These are phyloP conservation scores for Oenanthe melanoleuca DNA, from an alignment of 2,113 vertebrate species.

Conservation along the genomic window DNA sequence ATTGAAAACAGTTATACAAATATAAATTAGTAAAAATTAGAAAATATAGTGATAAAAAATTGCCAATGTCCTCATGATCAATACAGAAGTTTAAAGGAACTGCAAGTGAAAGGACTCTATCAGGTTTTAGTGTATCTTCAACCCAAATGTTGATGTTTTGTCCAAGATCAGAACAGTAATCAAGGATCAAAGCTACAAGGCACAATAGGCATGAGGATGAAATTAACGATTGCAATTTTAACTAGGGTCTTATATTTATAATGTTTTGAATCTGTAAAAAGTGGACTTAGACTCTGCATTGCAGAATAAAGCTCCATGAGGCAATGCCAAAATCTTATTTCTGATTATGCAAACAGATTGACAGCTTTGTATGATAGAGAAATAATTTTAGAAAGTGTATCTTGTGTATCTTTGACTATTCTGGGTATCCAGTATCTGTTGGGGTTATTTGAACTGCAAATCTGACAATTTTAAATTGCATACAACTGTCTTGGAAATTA, in stretches of 20 bases:
- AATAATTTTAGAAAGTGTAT: background rate
- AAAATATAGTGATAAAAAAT: background rate
- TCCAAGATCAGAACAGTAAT: background rate
- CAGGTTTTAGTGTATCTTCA: background rate
- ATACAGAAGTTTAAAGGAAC: background rate
- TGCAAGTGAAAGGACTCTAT: background rate
- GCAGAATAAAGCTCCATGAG: background rate
- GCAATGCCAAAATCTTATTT: background rate
- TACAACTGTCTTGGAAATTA: conserved; percentile 20
- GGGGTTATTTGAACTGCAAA: background rate
- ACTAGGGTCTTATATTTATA: background rate
- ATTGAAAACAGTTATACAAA: background rate
- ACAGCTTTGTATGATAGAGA: background rate
- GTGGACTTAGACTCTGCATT: background rate
- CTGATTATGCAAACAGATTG: background rate
- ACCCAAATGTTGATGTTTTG: background rate
- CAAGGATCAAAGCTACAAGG: background rate
- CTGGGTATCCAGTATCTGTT: background rate
- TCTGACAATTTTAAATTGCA: conserved; percentile 16
- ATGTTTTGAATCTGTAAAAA: background rate
- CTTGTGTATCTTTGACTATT: conserved; percentile 1
- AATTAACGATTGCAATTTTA: background rate
- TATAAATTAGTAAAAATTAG: too few relatives aligned
- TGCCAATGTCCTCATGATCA: background rate
- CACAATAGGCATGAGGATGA: background rate